These are phyloP conservation scores for Dryadula phaetusa DNA, from an alignment of 2,888 invertebrate genomes.

Conservation along the genomic window DNA sequence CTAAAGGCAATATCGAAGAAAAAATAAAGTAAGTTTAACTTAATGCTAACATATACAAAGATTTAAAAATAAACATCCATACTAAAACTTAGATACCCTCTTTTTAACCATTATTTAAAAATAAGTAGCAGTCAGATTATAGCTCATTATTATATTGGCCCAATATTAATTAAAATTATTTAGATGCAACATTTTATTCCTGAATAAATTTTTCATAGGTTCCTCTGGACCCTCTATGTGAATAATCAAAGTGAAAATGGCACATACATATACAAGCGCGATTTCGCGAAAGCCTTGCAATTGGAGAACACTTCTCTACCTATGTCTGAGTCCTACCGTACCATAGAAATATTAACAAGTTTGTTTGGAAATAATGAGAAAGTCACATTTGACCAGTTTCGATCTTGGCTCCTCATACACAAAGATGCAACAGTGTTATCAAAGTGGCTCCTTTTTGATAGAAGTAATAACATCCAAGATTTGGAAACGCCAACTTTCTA, in stretches of 20 bases:
- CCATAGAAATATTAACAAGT: conserved; percentile 69
- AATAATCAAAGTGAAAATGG: conserved; percentile 88
- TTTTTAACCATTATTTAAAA: not conserved
- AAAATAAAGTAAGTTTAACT: conserved; percentile 87
- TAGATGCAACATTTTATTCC: not conserved
- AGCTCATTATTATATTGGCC: not conserved
- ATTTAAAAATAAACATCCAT: not conserved
- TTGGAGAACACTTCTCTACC: conserved; percentile 81
- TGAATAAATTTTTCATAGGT: conserved; percentile 74
- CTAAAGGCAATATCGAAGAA: conserved; percentile 93
- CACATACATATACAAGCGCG: conserved; percentile 88
- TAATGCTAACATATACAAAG: not conserved
- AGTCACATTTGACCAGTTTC: conserved; percentile 89
- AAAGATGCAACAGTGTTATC: conserved; percentile 91
- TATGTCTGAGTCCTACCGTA: conserved; percentile 60
- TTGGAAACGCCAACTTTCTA: conserved; percentile 95
- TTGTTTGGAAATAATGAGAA: conserved; percentile 75
- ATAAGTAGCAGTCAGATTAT: too few relatives aligned
- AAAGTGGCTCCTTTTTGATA: conserved; percentile 91
- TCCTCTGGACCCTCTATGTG: conserved; percentile 93
- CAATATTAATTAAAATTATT: not conserved
- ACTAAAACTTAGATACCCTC: conserved; percentile 13
- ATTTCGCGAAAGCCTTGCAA: conserved; percentile 87
- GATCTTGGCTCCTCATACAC: conserved; percentile 90
- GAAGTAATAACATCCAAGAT: conserved; percentile 90